phyloP scores from a whole-genome alignment of 1,140 invertebrate genomes.

The Nephila pilipes region DNA sequence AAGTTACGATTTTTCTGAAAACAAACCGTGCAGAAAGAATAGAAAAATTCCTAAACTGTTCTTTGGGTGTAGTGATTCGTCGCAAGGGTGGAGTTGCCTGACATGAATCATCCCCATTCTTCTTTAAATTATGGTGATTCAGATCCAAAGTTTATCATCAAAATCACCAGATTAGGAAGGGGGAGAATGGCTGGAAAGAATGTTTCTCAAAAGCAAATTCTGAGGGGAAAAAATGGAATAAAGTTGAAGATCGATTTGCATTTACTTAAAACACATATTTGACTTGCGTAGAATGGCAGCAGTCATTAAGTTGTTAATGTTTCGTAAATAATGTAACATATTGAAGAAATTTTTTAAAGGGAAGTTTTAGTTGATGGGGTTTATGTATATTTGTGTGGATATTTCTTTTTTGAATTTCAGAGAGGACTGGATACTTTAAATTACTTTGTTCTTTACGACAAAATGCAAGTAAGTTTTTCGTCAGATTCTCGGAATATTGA shows the following conservation, averaged over 20 bases:
- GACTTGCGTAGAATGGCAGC: neutral
- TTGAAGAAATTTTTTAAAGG: neutral
- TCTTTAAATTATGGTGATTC: conserved; percentile 1
- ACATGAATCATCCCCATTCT: neutral
- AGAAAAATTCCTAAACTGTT: neutral
- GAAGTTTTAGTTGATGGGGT: neutral
- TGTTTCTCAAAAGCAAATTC: neutral
- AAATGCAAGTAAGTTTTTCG: too few relatives aligned
- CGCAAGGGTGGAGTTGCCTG: neutral
- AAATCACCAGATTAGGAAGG: neutral
- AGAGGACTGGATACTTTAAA: neutral
- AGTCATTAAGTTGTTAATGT: neutral
- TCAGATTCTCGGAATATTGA: too few relatives aligned
- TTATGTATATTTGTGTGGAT: neutral
- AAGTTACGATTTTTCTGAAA: neutral
- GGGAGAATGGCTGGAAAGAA: neutral
- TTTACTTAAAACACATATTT: neutral
- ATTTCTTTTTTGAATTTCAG: neutral
- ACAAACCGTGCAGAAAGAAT: neutral
- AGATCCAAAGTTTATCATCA: conserved; percentile 8
- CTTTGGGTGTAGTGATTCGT: neutral
- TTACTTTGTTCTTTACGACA: neutral
- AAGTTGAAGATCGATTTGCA: neutral
- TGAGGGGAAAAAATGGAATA: neutral
- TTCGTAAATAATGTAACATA: neutral